Evolutionary conservation across 2,113 vertebrate genomes (phyloP), one percentile per base, ranked within the genome.

Genomic region (Artemisiospiza belli): DNA sequence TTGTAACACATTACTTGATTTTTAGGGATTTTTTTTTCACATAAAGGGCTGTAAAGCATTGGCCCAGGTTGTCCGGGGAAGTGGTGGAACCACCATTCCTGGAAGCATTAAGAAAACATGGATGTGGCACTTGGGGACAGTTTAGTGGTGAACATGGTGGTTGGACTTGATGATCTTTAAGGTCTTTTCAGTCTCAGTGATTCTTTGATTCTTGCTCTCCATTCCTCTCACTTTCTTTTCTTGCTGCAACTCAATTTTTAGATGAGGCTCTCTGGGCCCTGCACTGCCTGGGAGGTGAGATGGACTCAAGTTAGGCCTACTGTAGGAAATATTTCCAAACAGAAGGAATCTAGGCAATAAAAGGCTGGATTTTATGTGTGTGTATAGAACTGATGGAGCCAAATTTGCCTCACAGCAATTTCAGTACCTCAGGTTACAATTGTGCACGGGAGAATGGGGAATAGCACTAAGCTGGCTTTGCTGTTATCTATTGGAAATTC

Each of bases 311-410:
- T 13, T 15, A 70, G 15, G 17, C 58, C 21, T 20, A 3, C 10
- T 15, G 12, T 2, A 3, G 23, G 46, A 80, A 73, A 4, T 66
- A 39, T 43, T 67, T 77, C 28, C 20, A n/a, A 41, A 62, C 21
- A 5, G 5, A 44, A 47, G 17, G 12, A 28, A 35, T 33, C 7
- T 30, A 47, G 39, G 18, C 35, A 55, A 37, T 11, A 7, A 8
- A 33, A 49, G 25, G 9, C 3, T 41, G 9, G 17, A 11, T 51
- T 54, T 31, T 54, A 0, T 47, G 10, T 30, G 22, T 1, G 0
- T 16, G 4, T 30, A 14, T 35, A 15, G 55, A 66, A 57, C 3
- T 31, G 1, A 6, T 72, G 58, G 15, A 28, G 73, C 6, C 17
- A 31, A 44, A n/a, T 74, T 85, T 55, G 5, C 49, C 12, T 68